These are phyloP conservation scores for Volucella bombylans DNA, from an alignment of 2,888 invertebrate species.

Conservation along the genomic window DNA sequence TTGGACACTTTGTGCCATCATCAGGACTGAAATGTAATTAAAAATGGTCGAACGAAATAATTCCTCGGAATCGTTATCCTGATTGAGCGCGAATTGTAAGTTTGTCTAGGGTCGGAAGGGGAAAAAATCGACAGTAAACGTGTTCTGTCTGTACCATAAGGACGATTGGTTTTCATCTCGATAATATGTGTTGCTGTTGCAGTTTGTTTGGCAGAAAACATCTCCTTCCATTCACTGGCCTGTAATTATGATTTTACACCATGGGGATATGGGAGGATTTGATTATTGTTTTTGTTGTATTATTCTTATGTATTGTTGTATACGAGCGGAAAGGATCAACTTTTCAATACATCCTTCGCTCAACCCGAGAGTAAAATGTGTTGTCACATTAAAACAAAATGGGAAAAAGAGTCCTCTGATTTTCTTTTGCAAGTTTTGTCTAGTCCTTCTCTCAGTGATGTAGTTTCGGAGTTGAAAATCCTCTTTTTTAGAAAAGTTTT, in stretches of 20 bases:
- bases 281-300: no score
- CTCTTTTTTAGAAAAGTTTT: neutral
- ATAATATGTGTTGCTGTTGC: conserved; percentile 25
- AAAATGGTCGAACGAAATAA: no score
- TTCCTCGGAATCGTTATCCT: no score
- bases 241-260: conserved; percentile 48
- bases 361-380: conserved; percentile 35
- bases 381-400: conserved; percentile 14
- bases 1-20: no score
- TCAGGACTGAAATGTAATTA: no score
- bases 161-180: neutral
- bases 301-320: no score
- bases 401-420: conserved; percentile 10
- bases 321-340: conserved; percentile 40
- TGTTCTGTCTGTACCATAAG: neutral
- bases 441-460: neutral
- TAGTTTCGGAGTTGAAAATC: conserved; percentile 13
- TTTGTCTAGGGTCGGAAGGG: no score
- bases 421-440: neutral
- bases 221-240: conserved; percentile 1
- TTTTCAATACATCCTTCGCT: conserved; percentile 45
- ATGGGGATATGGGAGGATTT: neutral
- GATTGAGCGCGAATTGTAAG: no score
- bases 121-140: neutral
- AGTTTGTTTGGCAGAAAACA: neutral